Percentiles rank a stretch among this genome's conserved stretches.
Evolutionary conservation across 2,888 invertebrate species (phyloP).

Genomic region (Gastracanthus pulcherrimus): DNA sequence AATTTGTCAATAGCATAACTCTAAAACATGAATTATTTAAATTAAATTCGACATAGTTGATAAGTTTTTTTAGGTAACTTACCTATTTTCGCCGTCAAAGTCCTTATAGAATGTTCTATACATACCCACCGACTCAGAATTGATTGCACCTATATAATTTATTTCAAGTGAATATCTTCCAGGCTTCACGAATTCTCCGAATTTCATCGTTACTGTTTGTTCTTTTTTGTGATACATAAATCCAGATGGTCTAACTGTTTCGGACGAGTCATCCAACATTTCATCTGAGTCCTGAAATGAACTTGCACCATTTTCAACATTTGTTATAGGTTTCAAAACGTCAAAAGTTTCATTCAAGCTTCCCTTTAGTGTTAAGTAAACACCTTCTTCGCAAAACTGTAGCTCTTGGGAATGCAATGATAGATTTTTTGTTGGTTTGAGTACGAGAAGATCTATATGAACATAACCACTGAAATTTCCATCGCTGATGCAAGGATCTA

Average conservation of each 20-base stretch:
- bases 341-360: conserved; percentile 54
- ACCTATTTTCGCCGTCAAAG: conserved; percentile 74
- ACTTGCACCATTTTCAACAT: conserved; percentile 35
- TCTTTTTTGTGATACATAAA: conserved; percentile 43
- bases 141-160: conserved; percentile 80
- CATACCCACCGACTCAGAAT: conserved; percentile 83
- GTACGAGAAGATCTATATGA: conserved; percentile 49
- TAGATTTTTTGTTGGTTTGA: conserved; percentile 46
- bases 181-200: conserved; percentile 51
- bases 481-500: conserved; percentile 51
- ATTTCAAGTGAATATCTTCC: conserved; percentile 81
- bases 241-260: conserved; percentile 39
- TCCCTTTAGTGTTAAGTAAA: conserved; percentile 61
- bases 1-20: conserved; percentile 49
- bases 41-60: background rate
- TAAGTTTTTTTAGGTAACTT: conserved; percentile 57
- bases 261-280: conserved; percentile 22
- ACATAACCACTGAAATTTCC: conserved; percentile 56
- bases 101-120: conserved; percentile 83
- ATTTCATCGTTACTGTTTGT: conserved; percentile 54
- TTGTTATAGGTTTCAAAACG: conserved; percentile 52
- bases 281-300: conserved; percentile 52
- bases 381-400: conserved; percentile 52
- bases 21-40: conserved; percentile 10
- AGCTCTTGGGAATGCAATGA: conserved; percentile 47